These are phyloP conservation scores for Erythrolamprus reginae DNA, from an alignment of 2,113 vertebrate species.

Conservation along the genomic window DNA sequence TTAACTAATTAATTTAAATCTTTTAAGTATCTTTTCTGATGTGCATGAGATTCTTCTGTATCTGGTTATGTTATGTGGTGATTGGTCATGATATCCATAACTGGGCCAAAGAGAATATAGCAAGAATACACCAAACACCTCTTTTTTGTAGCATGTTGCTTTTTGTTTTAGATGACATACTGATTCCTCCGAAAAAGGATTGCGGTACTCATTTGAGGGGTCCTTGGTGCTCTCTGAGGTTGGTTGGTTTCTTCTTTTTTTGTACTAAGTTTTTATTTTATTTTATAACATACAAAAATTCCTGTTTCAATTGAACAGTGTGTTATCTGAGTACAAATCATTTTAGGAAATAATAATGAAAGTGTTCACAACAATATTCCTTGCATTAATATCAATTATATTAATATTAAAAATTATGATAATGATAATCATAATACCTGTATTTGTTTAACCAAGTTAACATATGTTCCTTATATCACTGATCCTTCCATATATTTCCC, in stretches of 20 bases:
- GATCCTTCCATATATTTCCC: no score
- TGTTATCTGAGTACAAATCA: no score
- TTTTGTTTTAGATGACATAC: neutral
- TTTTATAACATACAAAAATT: no score
- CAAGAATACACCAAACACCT: slow-evolving; percentile 21
- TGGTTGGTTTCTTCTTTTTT: neutral
- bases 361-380: no score
- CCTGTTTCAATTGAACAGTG: no score
- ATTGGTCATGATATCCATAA: neutral
- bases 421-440: no score
- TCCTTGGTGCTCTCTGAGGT: neutral
- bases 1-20: slow-evolving; percentile 22
- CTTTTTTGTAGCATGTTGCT: slow-evolving; percentile 55
- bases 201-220: neutral
- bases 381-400: no score
- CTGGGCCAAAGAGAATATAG: neutral
- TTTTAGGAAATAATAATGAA: no score
- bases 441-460: no score
- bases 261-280: no score
- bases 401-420: no score
- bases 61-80: slow-evolving; percentile 38
- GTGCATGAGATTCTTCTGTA: slow-evolving; percentile 45
- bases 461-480: no score
- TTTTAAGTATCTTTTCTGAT: slow-evolving; percentile 48
- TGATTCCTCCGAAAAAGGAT: neutral